Evolutionary conservation across 2,113 vertebrate genomes (phyloP).

Genomic region (Prietella phreatophila): DNA sequence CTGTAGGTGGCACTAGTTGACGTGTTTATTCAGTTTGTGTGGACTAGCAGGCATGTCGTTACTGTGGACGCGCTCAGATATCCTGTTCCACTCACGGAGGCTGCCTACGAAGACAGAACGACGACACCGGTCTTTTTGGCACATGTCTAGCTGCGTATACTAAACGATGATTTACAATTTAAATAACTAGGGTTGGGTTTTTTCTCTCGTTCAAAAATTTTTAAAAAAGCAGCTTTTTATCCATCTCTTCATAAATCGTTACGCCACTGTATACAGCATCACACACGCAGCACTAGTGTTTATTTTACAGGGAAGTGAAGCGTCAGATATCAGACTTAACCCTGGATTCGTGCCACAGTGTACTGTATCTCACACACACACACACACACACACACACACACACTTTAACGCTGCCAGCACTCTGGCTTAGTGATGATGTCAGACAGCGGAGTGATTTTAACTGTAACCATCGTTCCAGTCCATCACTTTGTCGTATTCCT

Average conservation of each 20-base stretch:
- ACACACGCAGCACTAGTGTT: background rate
- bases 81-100: background rate
- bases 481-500: slow-evolving; percentile 87
- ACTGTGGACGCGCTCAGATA: background rate
- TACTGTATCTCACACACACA: too few relatives aligned
- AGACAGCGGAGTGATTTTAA: slow-evolving; percentile 13
- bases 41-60: background rate
- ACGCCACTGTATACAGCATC: background rate
- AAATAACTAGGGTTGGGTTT: background rate
- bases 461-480: slow-evolving; percentile 73
- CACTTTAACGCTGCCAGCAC: background rate
- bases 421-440: background rate
- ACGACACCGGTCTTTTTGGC: background rate
- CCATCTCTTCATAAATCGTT: background rate
- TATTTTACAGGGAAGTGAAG: background rate
- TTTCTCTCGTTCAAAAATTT: background rate
- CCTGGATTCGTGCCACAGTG: background rate
- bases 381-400: background rate
- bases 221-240: too few relatives aligned
- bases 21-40: background rate
- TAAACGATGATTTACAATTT: background rate
- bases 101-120: background rate
- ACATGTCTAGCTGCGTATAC: background rate
- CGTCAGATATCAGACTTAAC: background rate
- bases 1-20: background rate